Base-by-base conservation (phyloP, 2,113 vertebrate species). In the Halichoeres trimaculatus region DNA sequence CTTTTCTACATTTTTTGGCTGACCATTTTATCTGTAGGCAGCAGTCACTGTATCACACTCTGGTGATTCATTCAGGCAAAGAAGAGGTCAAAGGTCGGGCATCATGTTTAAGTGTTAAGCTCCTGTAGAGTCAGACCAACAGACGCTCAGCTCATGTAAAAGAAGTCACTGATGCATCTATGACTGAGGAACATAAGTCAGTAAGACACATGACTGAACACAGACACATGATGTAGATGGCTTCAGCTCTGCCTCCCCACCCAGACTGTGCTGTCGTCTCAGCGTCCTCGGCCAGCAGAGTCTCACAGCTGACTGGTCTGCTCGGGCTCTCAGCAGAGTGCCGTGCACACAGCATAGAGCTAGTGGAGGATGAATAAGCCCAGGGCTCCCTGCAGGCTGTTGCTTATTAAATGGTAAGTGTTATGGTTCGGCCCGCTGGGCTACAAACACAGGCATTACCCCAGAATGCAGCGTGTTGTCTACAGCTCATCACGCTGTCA, bases 361-460 rank as follows among this genome's bases (percentile, higher is more conserved):
- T 77, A 36, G 67, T 70, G 52, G 64, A 88, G 87, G 83, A 74
- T 77, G 78, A 86, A 85, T 81, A 88, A 86, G 84, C 82, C 72
- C 66, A 72, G 55, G 74, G 65, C 62, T 84, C 86, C 86, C 85
- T 76, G 74, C 80, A 76, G 88, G 84, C 77, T 72, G 84, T 68
- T 73, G 59, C 78, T 85, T 90, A 92, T 91, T 91, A 87, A 92
- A 91, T 58, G 78, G 76, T 84, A 90, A 90, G 88, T 84, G 89
- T 89, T 87, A 85, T 76, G 74, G 82, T 67, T 74, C 64, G 69
- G 62, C 87, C 85, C 74, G 65, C 64, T 84, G 83, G 85, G 87
- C 85, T 77, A 75, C 84, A 84, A 89, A 90, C 83, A 83, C 40
- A 84, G 63, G 74, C 80, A 81, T 84, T 84, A 78, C 61, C 69